Percentiles rank a stretch among this genome's conserved stretches.
Conservation (phyloP, 2,888 invertebrate genomes). For the Merodon equestris region DNA sequence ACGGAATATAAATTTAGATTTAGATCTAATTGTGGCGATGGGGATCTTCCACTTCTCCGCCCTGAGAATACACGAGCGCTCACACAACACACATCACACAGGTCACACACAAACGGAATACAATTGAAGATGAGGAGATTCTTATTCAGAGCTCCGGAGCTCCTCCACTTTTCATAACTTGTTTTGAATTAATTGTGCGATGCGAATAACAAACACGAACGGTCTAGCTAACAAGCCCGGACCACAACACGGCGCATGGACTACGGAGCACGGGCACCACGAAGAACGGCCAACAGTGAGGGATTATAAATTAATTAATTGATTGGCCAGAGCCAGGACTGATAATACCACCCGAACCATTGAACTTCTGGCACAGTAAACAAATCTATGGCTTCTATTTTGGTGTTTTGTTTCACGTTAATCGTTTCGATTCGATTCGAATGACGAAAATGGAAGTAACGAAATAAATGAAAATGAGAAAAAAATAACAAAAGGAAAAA, state of each 20-base stretch:
- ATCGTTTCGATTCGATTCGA: conserved; percentile 44
- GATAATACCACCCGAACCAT: conserved; percentile 56
- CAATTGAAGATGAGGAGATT: conserved; percentile 6
- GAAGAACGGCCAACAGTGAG: conserved; percentile 42
- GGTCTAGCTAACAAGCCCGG: too few relatives aligned
- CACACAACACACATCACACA: too few relatives aligned
- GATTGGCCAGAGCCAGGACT: conserved; percentile 30
- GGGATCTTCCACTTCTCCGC: too few relatives aligned
- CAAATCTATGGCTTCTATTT: conserved; percentile 62
- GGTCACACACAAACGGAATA: neutral
- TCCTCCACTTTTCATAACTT: conserved; percentile 49
- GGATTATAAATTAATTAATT: conserved; percentile 65
- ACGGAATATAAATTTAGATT: conserved; percentile 48
- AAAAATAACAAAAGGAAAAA: conserved; percentile 42
- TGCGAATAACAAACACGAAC: conserved; percentile 36
- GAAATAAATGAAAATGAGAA: conserved; percentile 58
- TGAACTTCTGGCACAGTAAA: conserved; percentile 43
- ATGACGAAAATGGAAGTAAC: conserved; percentile 37
- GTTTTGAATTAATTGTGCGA: conserved; percentile 45
- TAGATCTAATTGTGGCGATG: neutral
- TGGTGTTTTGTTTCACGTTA: conserved; percentile 39
- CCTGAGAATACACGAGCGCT: too few relatives aligned
- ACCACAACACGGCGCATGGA: too few relatives aligned
- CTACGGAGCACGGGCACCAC: neutral
- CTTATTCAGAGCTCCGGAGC: conserved; percentile 10